Evolutionary conservation across 2,797 vertebrate species (phyloP), one percentile per base, ranked within the genome.

Genomic region (Coilia nasus): DNA sequence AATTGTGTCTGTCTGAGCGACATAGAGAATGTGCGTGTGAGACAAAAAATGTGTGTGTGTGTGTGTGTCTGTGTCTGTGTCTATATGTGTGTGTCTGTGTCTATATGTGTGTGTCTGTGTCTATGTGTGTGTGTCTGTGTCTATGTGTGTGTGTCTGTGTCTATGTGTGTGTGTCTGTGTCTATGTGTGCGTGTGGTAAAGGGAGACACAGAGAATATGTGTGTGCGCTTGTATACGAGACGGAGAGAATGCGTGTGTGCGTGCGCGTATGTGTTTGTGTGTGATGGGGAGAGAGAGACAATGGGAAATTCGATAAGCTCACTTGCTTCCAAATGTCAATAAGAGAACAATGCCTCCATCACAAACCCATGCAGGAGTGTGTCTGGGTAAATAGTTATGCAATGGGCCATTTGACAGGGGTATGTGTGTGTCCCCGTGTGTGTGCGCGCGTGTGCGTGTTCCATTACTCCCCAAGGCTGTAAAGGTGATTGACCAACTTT

Each of bases 401-500:
- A 31, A 75, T 35, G 67, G 28, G 35, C 67, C 67, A 75, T 75
- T 75, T 75, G 3, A 75, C 67, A 35, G 67, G 15, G 67, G 2
- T 75, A 23, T 75, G 67, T 28, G 23, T 64, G 21, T 57, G 23
- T 56, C 35, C 35, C 35, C 2, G 81, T 81, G 46, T 56, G 81
- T 56, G 46, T 50, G 21, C 28, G 62, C 28, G 62, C 10, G 10
- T 67, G 19, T 67, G 19, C 28, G 50, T 7, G 35, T 44, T 57
- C 35, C 59, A 41, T 75, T 75, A 75, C 35, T 75, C 67, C 67
- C 67, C 28, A 75, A 35, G 31, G 67, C 28, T 23, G 35, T 75
- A 35, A 75, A 64, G 67, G 67, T 41, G 67, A 75, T 75, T 75
- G 67, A 28, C 28, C 67, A 75, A 75, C 67, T 41, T 6, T 9